Percentiles rank a stretch among this genome's conserved stretches.
These are phyloP conservation scores for Geotrupes spiniger DNA, from an alignment of 2,888 invertebrate species.

Conservation along the genomic window DNA sequence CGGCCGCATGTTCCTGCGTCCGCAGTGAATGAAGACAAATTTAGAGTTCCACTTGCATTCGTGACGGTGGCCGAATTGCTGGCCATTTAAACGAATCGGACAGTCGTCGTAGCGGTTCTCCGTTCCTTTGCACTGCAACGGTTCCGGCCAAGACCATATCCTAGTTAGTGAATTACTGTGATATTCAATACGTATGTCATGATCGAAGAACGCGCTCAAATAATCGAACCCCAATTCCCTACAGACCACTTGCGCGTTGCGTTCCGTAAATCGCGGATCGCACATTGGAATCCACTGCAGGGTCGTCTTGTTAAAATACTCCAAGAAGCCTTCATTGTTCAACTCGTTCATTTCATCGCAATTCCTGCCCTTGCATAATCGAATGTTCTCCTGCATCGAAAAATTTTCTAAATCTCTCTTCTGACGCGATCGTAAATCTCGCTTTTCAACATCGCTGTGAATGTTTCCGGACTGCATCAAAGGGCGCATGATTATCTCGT, in stretches of 20 bases:
- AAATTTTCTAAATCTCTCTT: conserved; percentile 59
- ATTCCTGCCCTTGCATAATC: conserved; percentile 75
- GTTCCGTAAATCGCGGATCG: conserved; percentile 90
- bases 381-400: conserved; percentile 60
- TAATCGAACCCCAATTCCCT: conserved; percentile 87
- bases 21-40: conserved; percentile 93
- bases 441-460: conserved; percentile 43
- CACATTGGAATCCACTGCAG: conserved; percentile 97
- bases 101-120: conserved; percentile 79
- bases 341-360: conserved; percentile 59
- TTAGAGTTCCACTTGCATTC: conserved; percentile 86
- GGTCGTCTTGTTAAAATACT: conserved; percentile 93
- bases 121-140: conserved; percentile 76
- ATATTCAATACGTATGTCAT: conserved; percentile 81
- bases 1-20: conserved; percentile 63
- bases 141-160: conserved; percentile 95
- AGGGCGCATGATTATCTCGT: conserved; percentile 78
- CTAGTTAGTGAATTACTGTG: conserved; percentile 84
- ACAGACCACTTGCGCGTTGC: conserved; percentile 96
- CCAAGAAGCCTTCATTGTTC: conserved; percentile 81
- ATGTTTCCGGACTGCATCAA: conserved; percentile 45
- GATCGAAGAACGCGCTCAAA: conserved; percentile 83
- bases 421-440: conserved; percentile 41
- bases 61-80: conserved; percentile 79
- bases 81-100: conserved; percentile 84